phyloP scores from a whole-genome alignment of 2,888 invertebrate genomes.

The Synergus gifuensis region DNA sequence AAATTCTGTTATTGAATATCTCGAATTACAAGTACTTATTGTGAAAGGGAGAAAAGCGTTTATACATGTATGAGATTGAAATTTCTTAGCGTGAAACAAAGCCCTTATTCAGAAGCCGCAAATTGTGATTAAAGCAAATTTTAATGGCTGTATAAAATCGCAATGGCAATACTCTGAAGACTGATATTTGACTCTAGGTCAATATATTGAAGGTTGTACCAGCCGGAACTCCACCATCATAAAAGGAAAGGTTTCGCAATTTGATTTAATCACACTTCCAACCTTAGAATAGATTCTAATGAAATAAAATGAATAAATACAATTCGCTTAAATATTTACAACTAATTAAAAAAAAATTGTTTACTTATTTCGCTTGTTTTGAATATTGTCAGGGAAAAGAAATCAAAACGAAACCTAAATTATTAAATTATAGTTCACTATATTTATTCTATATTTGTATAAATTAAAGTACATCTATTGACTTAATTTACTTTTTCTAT shows the following conservation, averaged over 20 bases:
- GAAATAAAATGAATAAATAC: background rate
- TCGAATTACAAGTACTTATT: slow-evolving; percentile 26
- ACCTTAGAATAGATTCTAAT: background rate
- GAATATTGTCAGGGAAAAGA: no score
- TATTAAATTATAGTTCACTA: no score
- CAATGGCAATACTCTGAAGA: background rate
- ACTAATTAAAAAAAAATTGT: no score
- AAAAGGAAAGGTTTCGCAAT: background rate
- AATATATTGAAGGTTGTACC: slow-evolving; percentile 3
- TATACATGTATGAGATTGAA: background rate
- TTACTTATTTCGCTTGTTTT: no score
- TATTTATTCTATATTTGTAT: no score
- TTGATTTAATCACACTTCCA: background rate
- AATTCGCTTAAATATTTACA: background rate
- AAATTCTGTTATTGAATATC: slow-evolving; percentile 22
- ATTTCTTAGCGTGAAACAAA: slow-evolving; percentile 13
- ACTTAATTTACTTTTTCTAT: background rate
- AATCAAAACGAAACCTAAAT: no score
- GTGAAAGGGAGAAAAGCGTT: slow-evolving; percentile 11
- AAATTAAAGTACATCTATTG: background rate
- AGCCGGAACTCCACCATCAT: background rate
- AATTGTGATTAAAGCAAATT: background rate
- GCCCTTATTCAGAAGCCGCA: background rate
- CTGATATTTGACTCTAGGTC: background rate
- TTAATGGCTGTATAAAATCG: background rate